Base-by-base conservation (phyloP, 2,113 vertebrate genomes). In the Labeo rohita region DNA sequence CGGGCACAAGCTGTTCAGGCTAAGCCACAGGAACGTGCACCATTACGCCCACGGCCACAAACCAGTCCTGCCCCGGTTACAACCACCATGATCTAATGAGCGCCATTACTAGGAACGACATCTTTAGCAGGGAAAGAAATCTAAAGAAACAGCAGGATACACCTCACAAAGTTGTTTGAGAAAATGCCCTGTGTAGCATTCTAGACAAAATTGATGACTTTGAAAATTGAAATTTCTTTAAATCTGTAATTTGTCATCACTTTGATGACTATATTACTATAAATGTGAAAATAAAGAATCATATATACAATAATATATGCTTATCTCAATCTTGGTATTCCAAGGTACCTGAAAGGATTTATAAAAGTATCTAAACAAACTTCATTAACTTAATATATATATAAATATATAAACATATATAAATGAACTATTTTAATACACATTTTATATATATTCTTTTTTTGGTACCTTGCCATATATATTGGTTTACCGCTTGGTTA, bases 1-100 rank as follows among this genome's bases (percentile, higher is more conserved):
- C 80, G 34, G 88, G 91, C 90, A 92, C 88, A 92, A 92, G 63
- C 85, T 28, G 70, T 83, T 87, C 56, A 77, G 84, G 50, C 47
- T n/a, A 52, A 56, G 72, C 80, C 84, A 91, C 86, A 90, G 78
- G 86, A 92, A 86, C 47, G 39, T 80, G 84, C 85, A 90, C 83
- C 87, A 81, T 66, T 90, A 90, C 90, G 89, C 88, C 86, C 83
- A 70, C 56, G 80, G 86, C 85, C 87, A 80, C 84, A 86, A 85
- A 86, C 88, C 88, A 87, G 70, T 87, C 21, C 81, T 86, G 87
- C 49, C 61, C 50, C 43, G 2, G 43, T 59, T 74, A 75, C 13
- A 54, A 85, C 43, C 77, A 70, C 52, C 34, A 72, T 63, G 13
- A 34, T 47, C 61, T 81, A 81, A 65, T 34, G 45, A 80, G 56